A percentile compares a stretch with the other conserved stretches of the same genome.
Conservation (phyloP, 1,140 invertebrate genomes). For the Cyphomyrmex costatus region DNA sequence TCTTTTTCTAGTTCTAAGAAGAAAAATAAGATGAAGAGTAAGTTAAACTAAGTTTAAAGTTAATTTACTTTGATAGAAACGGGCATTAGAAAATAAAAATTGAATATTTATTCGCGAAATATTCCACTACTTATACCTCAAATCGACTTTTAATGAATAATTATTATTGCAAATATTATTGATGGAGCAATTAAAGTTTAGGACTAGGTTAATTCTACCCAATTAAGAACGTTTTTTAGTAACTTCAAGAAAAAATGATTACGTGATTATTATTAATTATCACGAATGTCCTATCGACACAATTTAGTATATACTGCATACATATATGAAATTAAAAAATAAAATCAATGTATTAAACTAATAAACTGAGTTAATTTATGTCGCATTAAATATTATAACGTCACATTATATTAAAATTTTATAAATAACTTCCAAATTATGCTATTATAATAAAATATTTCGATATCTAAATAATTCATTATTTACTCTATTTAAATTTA, state of each 20-base stretch:
- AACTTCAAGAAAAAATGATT: neutral
- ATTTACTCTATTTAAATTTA: neutral
- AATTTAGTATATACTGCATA: neutral
- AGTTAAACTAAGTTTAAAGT: no score
- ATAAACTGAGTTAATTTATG: no score
- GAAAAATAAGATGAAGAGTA: no score
- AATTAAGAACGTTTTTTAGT: neutral
- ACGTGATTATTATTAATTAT: neutral
- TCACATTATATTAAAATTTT: neutral
- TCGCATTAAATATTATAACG: neutral
- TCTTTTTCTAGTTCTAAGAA: no score
- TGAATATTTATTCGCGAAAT: neutral
- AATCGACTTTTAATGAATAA: neutral
- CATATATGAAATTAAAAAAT: no score
- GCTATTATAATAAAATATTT: constrained; percentile 4
- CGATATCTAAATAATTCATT: neutral
- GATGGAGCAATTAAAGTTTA: neutral
- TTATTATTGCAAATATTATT: neutral
- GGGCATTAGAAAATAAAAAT: neutral
- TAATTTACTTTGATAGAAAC: neutral
- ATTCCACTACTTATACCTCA: neutral
- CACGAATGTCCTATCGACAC: neutral
- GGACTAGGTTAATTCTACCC: neutral
- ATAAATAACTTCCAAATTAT: neutral
- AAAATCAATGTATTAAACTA: no score